Evolutionary conservation across 2,888 invertebrate genomes (phyloP), one percentile per base, ranked within the genome.

Genomic region (Sicus ferrugineus): DNA sequence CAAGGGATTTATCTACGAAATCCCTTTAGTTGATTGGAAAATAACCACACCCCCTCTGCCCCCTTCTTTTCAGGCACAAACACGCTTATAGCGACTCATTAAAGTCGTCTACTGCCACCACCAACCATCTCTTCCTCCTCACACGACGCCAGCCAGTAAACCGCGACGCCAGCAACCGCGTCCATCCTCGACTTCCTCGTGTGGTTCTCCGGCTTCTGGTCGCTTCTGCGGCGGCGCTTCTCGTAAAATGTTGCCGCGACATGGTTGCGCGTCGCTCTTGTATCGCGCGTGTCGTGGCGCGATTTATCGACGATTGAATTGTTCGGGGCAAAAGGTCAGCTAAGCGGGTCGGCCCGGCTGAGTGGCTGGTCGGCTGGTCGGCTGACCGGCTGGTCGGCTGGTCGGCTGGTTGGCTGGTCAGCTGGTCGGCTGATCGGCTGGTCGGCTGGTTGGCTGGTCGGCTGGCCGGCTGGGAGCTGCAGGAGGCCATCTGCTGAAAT

Each of bases 301-400:
- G 54, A 66, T 72, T 72, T 72, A 66, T 71, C 50, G 65, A 28
- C 70, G 70, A 68, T 73, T 69, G 67, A 70, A 71, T 66, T 63
- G 67, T 73, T 62, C 62, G 64, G 73, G 71, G 65, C 73, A 69
- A 73, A 63, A 70, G 73, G 73, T 73, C 70, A 71, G 50, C 67
- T 2, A 9, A 61, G 31, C 26, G 21, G 9, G 30, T 9, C 14
- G 59, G 48, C 14, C n/a, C 5, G 42, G n/a, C n/a, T n/a, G n/a
- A n/a, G n/a, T n/a, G n/a, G n/a, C n/a, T n/a, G n/a, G n/a, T 3
- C 42, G 16, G 30, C 23, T 5, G 11, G 42, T 16, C 23, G 19
- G 1, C 21, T 19, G 21, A 7, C 19, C 21, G 50, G 2, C 2
- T 52, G 6, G 50, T 21, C 1, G 50, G 11, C 3, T n/a, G 21